Base-by-base conservation (phyloP, 1,140 invertebrate species). In the Agrilus planipennis region DNA sequence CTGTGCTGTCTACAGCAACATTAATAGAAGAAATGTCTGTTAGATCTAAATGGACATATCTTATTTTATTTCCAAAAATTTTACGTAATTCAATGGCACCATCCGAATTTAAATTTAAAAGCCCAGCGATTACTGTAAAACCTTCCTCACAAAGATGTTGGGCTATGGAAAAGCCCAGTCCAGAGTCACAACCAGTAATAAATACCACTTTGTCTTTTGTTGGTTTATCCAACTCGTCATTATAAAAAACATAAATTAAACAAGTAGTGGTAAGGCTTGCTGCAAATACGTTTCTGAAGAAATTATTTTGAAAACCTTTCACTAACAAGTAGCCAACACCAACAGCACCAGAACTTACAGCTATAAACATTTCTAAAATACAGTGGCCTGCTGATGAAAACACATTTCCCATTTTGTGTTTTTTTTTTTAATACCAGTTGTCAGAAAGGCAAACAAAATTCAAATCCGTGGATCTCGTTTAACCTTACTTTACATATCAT, bases 121-220 rank as follows among this genome's bases (percentile, higher is more conserved):
- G 82, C 2, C 79, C 76, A 10, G 85, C 85, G 7, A 84, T 57
- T 1, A 84, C 81, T 6, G 64, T 60, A 18, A 77, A 68, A 0
- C 79, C 80, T 30, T 72, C 57, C 14, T 71, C 58, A 12, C 67
- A 63, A 20, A 72, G 67, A 31, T 81, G 67, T 5, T 73, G 57
- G 1, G 81, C 79, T n/a, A 82, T 52, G 1, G 74, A 75, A 62
- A 74, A 84, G 17, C 85, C 85, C n/a, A 89, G 64, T 4, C 83
- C 85, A 41, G 81, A 84, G 59, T 89, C 84, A 54, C 84, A 89
- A 28, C 85, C 85, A 15, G 81, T 85, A 40, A 88, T 76, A 3
- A 84, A 64, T 11, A 88, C 53, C 28, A 77, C 68, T 52, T 70
- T 62, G 2, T 58, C 60, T 4, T 50, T 39, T 3, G 42, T 42